These are phyloP conservation scores for Synodontis membranacea DNA, from an alignment of 2,113 vertebrate species.

Conservation along the genomic window DNA sequence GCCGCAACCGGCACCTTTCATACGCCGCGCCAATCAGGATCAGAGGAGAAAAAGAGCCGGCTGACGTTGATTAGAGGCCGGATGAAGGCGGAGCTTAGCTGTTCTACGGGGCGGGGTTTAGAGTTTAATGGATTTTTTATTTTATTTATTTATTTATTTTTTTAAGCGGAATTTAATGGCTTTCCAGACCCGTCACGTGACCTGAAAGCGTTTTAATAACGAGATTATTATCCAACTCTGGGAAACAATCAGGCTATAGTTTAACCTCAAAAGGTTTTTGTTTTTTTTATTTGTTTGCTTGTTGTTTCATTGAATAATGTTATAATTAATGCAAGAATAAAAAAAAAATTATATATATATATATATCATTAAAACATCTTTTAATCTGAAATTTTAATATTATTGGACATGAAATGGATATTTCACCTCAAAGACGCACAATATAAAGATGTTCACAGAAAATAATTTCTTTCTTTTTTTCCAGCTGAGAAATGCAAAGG, in stretches of 20 bases:
- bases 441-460: neutral
- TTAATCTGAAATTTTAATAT: neutral
- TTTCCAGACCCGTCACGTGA: neutral
- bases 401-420: neutral
- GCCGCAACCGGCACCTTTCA: neutral
- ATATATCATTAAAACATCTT: too few species aligned
- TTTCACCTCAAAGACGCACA: neutral
- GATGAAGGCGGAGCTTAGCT: conserved; percentile 33
- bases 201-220: neutral
- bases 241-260: neutral
- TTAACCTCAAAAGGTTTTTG: neutral
- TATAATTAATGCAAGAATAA: neutral
- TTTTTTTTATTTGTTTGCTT: neutral
- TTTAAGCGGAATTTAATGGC: neutral
- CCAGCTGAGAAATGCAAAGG: too few species aligned
- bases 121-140: neutral
- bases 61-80: conserved; percentile 41
- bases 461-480: neutral
- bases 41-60: neutral
- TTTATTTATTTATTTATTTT: too few species aligned
- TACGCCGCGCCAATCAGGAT: conserved; percentile 46
- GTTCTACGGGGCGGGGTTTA: neutral
- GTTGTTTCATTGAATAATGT: neutral
- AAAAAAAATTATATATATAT: neutral
- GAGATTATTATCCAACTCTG: too few species aligned